Conservation (phyloP, 2,113 vertebrate species). For the Embiotoca jacksoni region DNA sequence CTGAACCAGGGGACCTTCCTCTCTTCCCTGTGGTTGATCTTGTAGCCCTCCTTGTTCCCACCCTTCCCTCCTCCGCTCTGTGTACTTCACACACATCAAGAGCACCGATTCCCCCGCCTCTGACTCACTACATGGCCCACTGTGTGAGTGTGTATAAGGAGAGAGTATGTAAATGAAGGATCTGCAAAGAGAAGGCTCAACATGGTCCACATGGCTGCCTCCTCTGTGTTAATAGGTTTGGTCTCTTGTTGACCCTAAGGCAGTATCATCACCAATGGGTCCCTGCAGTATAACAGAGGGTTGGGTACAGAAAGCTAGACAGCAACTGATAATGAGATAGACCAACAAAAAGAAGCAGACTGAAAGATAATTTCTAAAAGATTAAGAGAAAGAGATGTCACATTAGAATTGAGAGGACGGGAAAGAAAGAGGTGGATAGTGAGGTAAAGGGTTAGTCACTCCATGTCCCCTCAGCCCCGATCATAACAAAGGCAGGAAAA, state of each 20-base stretch:
- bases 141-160: slow-evolving; percentile 19
- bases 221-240: slow-evolving; percentile 39
- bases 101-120: slow-evolving; percentile 48
- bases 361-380: slow-evolving; percentile 1
- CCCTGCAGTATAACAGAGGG: neutral
- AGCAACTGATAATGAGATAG: slow-evolving; percentile 5
- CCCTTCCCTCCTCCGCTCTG: slow-evolving; percentile 17
- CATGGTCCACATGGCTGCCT: slow-evolving; percentile 38
- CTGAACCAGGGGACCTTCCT: neutral
- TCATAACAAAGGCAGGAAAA: slow-evolving; percentile 57
- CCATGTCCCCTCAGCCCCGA: slow-evolving; percentile 15
- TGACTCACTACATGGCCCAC: slow-evolving; percentile 53
- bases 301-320: neutral
- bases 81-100: slow-evolving; percentile 44
- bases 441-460: slow-evolving; percentile 49
- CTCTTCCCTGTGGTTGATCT: slow-evolving; percentile 32
- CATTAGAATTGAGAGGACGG: slow-evolving; percentile 19
- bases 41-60: neutral
- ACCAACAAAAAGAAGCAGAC: neutral
- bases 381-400: slow-evolving; percentile 16
- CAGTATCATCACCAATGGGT: neutral
- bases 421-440: slow-evolving; percentile 10
- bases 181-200: slow-evolving; percentile 21
- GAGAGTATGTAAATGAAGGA: slow-evolving; percentile 45
- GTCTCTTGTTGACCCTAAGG: slow-evolving; percentile 20